phyloP scores from a whole-genome alignment of 1,140 invertebrate species.

The Acarapis woodi region DNA sequence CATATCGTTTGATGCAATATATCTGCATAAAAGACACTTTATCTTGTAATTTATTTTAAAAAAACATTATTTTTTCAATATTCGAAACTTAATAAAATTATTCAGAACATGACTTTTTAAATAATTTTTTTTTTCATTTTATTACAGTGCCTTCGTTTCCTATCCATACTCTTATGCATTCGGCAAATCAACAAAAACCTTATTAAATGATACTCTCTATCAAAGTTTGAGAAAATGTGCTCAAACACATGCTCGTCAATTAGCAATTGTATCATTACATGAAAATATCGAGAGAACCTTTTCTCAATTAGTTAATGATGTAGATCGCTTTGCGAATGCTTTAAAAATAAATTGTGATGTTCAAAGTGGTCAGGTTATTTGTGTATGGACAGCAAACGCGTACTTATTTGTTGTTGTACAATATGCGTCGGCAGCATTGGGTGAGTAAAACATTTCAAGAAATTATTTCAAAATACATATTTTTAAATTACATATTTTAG shows the following conservation, averaged over 20 bases:
- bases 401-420: slow-evolving; percentile 47
- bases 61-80: no score
- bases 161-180: slow-evolving; percentile 1
- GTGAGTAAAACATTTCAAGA: no score
- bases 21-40: no score
- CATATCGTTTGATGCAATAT: no score
- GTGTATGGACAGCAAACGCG: slow-evolving; percentile 60
- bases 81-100: no score
- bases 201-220: neutral
- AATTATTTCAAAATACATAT: no score
- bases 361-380: slow-evolving; percentile 45
- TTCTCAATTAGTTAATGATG: slow-evolving; percentile 8
- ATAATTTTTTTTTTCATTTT: no score
- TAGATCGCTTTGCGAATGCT: slow-evolving; percentile 5
- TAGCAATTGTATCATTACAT: slow-evolving; percentile 4
- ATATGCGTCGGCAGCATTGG: slow-evolving; percentile 43
- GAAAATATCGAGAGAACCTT: slow-evolving; percentile 8
- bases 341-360: neutral
- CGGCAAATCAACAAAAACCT: neutral
- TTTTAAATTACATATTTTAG: no score
- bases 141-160: neutral
- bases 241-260: neutral
- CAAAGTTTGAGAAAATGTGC: neutral
- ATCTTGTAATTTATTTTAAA: no score
- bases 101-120: no score